Evolutionary conservation across 1,140 invertebrate genomes (phyloP), one percentile per base, ranked within the genome.

Genomic region (Bombus confusus): DNA sequence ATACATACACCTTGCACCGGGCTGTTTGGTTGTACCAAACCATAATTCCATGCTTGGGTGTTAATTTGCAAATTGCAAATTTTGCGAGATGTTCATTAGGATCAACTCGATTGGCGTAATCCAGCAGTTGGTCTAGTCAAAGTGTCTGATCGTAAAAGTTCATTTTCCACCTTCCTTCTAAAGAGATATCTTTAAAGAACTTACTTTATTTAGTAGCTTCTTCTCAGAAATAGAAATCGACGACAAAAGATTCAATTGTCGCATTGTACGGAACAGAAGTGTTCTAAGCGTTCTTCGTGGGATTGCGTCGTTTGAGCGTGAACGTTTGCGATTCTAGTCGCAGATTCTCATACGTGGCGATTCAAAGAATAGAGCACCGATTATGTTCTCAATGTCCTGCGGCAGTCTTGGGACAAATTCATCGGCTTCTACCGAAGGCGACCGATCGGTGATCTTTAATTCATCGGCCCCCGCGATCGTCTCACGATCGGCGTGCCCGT

Each of bases 381-480:
- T 92, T 86, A 91, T 89, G 84, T 85, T 84, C 52, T 85, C 62
- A 84, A 84, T 80, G 83, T 85, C 39, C 25, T 34, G n/a, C 47
- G 39, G 47, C 66, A 87, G 86, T 83, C 83, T 74, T 83, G 72
- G 89, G 86, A 87, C 87, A 88, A 92, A 91, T 91, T 92, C 87
- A 86, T 86, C 86, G 89, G 86, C 91, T 84, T 85, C 83, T 39
- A 78, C 68, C 83, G 79, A 90, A 81, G 90, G 82, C 82, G 75
- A 87, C 78, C 82, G 52, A 68, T 74, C 83, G 43, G 80, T 86
- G 80, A 93, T 93, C 89, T 92, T 92, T 92, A 91, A 93, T 91
- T 93, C 91, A 93, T 91, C 82, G 90, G 78, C 80, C 80, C 64
- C 74, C 71, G 83, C 82, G 86, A 92, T 92, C 85, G 83, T 86